These are phyloP conservation scores for Stigmatopora argus DNA, from an alignment of 2,113 vertebrate genomes.

Conservation along the genomic window DNA sequence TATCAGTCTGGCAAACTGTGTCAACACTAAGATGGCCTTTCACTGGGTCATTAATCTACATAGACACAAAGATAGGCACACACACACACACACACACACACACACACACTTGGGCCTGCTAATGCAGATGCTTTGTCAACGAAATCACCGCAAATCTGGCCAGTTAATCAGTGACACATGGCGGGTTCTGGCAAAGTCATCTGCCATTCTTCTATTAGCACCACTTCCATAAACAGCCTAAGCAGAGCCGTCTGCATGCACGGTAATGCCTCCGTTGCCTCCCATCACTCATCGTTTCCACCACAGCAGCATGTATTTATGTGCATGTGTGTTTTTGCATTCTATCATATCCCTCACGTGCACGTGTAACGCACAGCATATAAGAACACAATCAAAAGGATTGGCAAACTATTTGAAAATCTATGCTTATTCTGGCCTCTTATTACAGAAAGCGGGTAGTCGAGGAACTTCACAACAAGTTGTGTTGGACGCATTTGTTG, in stretches of 20 bases:
- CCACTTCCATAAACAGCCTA: conserved; percentile 26
- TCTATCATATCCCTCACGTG: neutral
- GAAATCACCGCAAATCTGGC: conserved; percentile 59
- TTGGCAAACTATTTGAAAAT: neutral
- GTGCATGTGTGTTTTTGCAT: neutral
- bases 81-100: conserved; percentile 23
- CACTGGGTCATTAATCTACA: conserved; percentile 53
- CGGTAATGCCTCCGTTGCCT: conserved; percentile 52
- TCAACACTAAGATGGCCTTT: conserved; percentile 52
- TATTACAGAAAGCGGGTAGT: neutral
- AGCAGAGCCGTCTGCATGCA: conserved; percentile 43
- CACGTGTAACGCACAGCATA: neutral
- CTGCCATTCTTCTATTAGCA: conserved; percentile 27
- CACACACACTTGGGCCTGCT: conserved; percentile 17
- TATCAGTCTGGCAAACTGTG: conserved; percentile 46
- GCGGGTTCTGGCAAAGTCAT: conserved; percentile 58
- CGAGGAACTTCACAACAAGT: neutral
- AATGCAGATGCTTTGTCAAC: conserved; percentile 61
- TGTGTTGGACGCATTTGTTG: neutral
- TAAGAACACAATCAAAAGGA: neutral
- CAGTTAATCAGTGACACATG: conserved; percentile 69
- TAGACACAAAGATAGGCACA: conserved; percentile 28
- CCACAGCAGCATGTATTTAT: neutral
- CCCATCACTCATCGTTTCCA: conserved; percentile 7
- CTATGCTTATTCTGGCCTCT: too few relatives aligned